Evolutionary conservation across 2,888 invertebrate genomes (phyloP).

Genomic region (Neoaliturus tenellus): DNA sequence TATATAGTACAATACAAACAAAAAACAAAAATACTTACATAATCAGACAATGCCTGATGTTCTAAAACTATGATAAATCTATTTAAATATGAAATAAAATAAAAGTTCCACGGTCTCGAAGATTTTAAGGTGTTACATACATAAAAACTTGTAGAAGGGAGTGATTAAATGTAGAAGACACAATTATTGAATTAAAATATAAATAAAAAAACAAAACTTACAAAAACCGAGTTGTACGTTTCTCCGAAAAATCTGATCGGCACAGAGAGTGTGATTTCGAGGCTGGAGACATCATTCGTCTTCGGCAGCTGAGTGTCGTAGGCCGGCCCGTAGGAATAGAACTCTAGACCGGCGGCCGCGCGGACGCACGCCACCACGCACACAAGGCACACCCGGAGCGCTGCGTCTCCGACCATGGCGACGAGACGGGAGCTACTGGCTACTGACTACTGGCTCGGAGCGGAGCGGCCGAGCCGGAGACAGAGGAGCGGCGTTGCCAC

Average conservation of each 20-base stretch:
- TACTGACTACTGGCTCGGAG: no score
- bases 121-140: no score
- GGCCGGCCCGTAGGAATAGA: constrained; percentile 78
- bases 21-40: no score
- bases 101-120: no score
- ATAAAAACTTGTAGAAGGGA: no score
- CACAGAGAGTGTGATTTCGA: constrained; percentile 79
- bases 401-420: not conserved
- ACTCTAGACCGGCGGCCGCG: constrained; percentile 69
- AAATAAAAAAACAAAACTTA: constrained; percentile 77
- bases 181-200: no score
- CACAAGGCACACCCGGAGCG: not conserved
- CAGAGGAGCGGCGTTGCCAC: constrained; percentile 25
- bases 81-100: no score
- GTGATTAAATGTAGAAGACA: no score
- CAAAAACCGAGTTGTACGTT: constrained; percentile 84
- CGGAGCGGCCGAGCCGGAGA: not conserved
- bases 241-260: constrained; percentile 89
- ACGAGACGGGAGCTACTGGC: not conserved
- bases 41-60: no score
- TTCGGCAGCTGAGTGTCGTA: constrained; percentile 74
- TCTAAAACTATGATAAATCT: no score
- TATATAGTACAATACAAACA: no score
- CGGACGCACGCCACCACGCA: constrained; percentile 1
- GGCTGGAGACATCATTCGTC: constrained; percentile 79